A percentile compares a stretch with the other conserved stretches of the same genome.
Evolutionary conservation across 2,113 vertebrate genomes (phyloP).

Genomic region (Chrysochloris asiatica): DNA sequence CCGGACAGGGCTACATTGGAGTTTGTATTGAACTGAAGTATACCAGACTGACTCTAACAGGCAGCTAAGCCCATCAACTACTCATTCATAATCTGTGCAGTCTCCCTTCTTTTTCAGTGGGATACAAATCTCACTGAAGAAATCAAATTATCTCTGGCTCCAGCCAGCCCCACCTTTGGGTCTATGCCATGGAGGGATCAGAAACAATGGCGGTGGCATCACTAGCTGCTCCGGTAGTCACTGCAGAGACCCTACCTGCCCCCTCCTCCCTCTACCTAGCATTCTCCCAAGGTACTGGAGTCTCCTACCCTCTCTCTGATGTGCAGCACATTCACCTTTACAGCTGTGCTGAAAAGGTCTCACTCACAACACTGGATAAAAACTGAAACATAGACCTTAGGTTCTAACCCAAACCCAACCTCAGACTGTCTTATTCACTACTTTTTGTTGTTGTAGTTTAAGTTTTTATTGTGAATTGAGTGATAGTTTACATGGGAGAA

Average conservation of each 20-base stretch:
- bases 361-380: not conserved
- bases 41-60: not conserved
- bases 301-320: no score
- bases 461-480: no score
- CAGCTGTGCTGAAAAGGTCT: not conserved
- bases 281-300: not conserved
- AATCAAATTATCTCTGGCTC: not conserved
- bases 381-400: not conserved
- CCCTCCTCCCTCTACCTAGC: not conserved
- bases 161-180: not conserved
- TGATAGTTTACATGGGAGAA: no score
- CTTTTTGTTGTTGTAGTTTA: no score
- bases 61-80: not conserved
- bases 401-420: not conserved
- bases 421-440: not conserved
- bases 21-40: not conserved
- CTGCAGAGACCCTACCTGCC: no score
- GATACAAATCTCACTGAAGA: not conserved
- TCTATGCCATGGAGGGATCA: not conserved
- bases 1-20: accelerated
- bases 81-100: accelerated
- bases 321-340: not conserved
- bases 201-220: not conserved
- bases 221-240: not conserved
- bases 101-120: not conserved